phyloP scores from a whole-genome alignment of 1,140 invertebrate species.

The Oreohelix idahoensis region DNA sequence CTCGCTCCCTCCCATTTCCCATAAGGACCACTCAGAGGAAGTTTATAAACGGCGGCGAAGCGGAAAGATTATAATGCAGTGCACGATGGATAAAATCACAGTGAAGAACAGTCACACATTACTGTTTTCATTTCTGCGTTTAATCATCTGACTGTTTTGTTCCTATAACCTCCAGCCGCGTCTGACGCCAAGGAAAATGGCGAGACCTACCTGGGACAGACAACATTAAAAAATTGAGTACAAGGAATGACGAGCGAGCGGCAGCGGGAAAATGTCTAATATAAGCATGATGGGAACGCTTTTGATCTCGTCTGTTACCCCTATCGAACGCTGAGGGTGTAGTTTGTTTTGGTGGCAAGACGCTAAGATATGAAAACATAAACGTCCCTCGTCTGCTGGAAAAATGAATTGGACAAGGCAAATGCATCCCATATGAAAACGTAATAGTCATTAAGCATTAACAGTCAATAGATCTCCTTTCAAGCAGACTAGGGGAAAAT shows the following conservation, averaged over 20 bases:
- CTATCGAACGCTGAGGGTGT: neutral
- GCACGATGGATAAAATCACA: conserved; percentile 9
- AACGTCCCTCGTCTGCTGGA: neutral
- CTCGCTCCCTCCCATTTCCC: neutral
- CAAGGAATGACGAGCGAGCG: neutral
- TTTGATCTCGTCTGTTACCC: neutral
- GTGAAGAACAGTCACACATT: neutral
- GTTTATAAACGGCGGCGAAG: conserved; percentile 2
- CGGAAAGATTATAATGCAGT: neutral
- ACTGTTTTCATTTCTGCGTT: neutral
- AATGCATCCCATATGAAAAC: neutral
- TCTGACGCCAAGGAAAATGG: neutral
- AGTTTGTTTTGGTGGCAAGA: neutral
- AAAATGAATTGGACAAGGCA: neutral
- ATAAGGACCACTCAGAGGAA: neutral
- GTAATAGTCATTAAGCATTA: neutral
- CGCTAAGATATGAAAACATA: conserved; percentile 7
- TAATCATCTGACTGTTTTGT: conserved; percentile 13
- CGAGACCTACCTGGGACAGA: neutral
- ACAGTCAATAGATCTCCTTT: neutral
- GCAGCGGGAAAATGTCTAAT: neutral
- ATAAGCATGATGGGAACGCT: neutral
- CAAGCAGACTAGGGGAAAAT: no score
- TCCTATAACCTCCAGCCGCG: neutral
- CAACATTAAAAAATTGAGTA: neutral